Evolutionary conservation across 2,113 vertebrate species (phyloP), one percentile per base, ranked within the genome.

Genomic region (Sinocyclocheilus anshuiensis): DNA sequence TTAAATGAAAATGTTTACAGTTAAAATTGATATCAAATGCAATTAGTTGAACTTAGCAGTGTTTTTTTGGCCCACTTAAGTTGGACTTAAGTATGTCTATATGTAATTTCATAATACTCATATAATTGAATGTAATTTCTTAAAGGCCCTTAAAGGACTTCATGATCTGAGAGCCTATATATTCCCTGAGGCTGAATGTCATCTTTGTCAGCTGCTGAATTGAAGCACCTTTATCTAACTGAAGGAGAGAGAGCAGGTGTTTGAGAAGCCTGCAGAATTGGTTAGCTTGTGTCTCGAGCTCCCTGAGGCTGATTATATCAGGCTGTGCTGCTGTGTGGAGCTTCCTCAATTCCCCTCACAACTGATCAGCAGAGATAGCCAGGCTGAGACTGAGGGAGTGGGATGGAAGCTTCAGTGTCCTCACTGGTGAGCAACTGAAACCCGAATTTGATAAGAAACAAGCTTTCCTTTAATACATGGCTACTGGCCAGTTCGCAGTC

Each of bases 201-300:
- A 39, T 65, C 71, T 82, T 86, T 86, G 29, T 84, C 79, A 85
- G 59, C 84, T 86, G 74, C 15, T 72, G 24, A 75, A 69, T 11
- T 26, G 63, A 65, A 36, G 33, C 77, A 50, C 77, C 48, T 80
- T 77, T 77, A 48, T 79, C 50, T 39, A 24, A 84, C 72, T 29
- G 77, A 63, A 39, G 26, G 85, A 74, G 39, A 45, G 42, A 87
- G 16, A 78, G 81, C 24, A 72, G 59, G 42, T 50, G 59, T 67
- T 67, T 81, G 36, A 81, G 16, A 67, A 67, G n/a, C 16, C 24
- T 12, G 7, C 13, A 33, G 65, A 55, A 72, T 22, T 72, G 45
- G 26, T 26, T n/a, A 48, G 39, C 29, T 83, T 1, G 18, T 55
- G 48, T 83, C 63, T 11, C 53, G 36, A 67, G 61, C 9, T 81